Base-by-base conservation (phyloP, 2,888 invertebrate species). In the Tenthredo notha region DNA sequence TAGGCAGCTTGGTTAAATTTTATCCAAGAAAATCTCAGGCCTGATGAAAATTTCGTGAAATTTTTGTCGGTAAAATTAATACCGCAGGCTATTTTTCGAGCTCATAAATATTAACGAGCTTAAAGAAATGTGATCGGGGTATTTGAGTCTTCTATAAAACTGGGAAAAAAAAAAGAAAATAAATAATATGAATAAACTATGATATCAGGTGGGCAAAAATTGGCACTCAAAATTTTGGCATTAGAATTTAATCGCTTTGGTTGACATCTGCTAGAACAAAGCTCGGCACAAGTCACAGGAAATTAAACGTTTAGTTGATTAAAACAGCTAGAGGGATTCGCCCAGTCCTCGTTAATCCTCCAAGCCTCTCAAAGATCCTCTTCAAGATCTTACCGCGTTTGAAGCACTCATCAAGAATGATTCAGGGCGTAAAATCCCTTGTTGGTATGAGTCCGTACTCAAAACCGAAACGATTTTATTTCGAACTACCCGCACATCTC, bases 301-400 rank as follows among this genome's bases (percentile, higher is more conserved):
- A 74, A 74, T 74, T 74, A 43, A 43, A 74, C 43, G 40, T 43
- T 74, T 74, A 21, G 74, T 74, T 43, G 74, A 74, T 74, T 74
- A 43, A 74, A 74, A 74, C 43, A 21, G 25, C 6, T 6, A 9
- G 74, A 43, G 33, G 67, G 33, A 67, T 67, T 67, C 67, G 33
- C 67, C 12, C 33, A 67, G 67, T 67, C 33, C 33, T 67, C 33
- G 67, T 33, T 15, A 67, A 67, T 67, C 67, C 33, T 33, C 33
- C 12, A 67, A 33, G 33, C 33, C 67, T 67, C 33, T 67, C 67
- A 18, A 33, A 33, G 67, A 33, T 29, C 40, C 74, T 74, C 74
- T 74, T 40, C 15, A 15, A 40, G 10, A 43, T 74, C 21, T n/a
- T 74, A 43, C n/a, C 15, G 74, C n/a, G 43, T 40, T 74, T 67